A percentile compares a stretch with the other conserved stretches of the same genome.
Conservation (phyloP, 2,113 vertebrate species). For the Tupaia tana region DNA sequence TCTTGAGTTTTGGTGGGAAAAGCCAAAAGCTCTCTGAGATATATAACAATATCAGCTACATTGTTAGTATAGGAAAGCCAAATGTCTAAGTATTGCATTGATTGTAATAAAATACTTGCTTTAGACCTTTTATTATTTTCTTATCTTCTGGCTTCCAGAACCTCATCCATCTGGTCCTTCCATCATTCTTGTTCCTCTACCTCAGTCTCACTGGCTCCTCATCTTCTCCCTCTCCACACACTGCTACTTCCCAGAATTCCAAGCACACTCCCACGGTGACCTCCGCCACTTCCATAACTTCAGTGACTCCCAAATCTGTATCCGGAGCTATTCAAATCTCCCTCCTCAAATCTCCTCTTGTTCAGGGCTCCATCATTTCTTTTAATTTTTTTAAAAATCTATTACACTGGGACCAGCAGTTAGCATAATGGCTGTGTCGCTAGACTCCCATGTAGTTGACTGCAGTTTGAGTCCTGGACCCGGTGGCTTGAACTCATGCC, state of each 20-base stretch:
- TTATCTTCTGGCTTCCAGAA: neutral
- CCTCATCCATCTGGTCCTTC: neutral
- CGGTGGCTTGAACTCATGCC: no score
- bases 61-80: neutral
- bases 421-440: no score
- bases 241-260: neutral
- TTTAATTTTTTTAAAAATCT: no score
- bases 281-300: neutral
- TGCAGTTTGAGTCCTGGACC: no score
- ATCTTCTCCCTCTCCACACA: neutral
- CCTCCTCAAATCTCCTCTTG: neutral
- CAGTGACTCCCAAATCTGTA: neutral
- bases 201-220: neutral
- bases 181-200: neutral
- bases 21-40: neutral
- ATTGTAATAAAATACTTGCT: constrained; percentile 1
- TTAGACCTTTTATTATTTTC: neutral
- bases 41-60: neutral
- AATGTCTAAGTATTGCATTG: neutral
- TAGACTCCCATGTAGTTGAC: no score
- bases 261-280: neutral
- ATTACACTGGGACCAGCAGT: no score
- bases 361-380: no score
- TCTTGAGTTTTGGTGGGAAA: neutral
- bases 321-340: neutral